Evolutionary conservation across 2,797 vertebrate genomes (phyloP), one percentile per base, ranked within the genome.

Genomic region (Syndactyla subalaris): DNA sequence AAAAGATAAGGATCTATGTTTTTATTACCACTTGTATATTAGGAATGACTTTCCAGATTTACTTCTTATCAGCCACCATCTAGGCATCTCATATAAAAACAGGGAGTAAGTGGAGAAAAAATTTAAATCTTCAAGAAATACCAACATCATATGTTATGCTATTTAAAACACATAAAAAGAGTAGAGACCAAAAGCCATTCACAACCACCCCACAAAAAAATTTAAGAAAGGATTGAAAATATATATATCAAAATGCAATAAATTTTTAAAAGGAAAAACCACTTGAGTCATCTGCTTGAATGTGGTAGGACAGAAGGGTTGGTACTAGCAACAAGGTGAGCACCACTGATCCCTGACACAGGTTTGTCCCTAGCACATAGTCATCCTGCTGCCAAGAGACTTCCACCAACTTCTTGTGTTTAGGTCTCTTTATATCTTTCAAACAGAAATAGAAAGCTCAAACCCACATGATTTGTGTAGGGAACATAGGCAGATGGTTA

Each of bases 361-460:
- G 2, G 2, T 65, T 38, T 95, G 19, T 20, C 29, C 32, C 27
- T 36, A 51, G 6, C 22, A 43, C 18, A 27, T 30, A 54, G 3
- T 68, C 24, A 8, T 24, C 8, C 14, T 76, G 32, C 10, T 67
- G 54, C 22, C 38, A 81, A 89, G 36, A 79, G 24, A 52, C 22
- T 68, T 84, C 51, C 45, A 49, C 73, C 73, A 65, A 45, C 55
- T 51, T 68, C 38, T 58, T 58, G 16, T 27, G 24, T 72, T 66
- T 45, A 59, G 18, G n/a, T 85, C 17, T 79, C 41, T 75, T 57
- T 38, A 20, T 63, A 23, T 39, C 20, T 78, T 89, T 48, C 54
- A 75, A 73, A 36, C 41, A 88, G 51, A 80, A 77, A 94, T 19
- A 95, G 46, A 92, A 89, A 88, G 12, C 68, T 26, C 34, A 94